phyloP scores from a whole-genome alignment of 2,888 invertebrate genomes.

The Cheilosia soror region DNA sequence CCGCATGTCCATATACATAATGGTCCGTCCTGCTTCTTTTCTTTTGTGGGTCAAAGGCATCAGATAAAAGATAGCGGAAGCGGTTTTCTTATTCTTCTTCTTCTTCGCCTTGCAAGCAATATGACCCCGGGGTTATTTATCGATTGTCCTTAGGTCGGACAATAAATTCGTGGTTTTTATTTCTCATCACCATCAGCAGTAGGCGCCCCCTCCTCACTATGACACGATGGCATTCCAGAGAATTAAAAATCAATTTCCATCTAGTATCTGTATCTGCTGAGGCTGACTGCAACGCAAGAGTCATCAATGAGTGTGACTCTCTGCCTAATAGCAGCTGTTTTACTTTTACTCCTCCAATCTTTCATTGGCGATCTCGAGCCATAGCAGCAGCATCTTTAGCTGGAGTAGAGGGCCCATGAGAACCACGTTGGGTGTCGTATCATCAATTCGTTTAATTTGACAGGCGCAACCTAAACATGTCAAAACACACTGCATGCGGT shows the following conservation, averaged over 20 bases:
- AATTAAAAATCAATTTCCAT: constrained; percentile 72
- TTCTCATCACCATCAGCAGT: constrained; percentile 48
- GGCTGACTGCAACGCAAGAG: background rate
- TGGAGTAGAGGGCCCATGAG: constrained; percentile 79
- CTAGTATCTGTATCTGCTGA: constrained; percentile 9
- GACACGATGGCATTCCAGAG: background rate
- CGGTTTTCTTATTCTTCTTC: constrained; percentile 51
- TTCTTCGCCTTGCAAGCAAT: constrained; percentile 51
- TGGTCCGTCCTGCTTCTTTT: constrained; percentile 38
- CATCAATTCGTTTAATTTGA: constrained; percentile 85
- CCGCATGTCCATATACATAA: constrained; percentile 40
- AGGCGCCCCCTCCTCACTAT: constrained; percentile 60
- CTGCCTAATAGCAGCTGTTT: constrained; percentile 72
- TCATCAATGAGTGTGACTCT: constrained; percentile 69
- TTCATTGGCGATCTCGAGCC: constrained; percentile 72
- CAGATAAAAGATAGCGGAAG: constrained; percentile 74
- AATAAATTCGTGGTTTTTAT: constrained; percentile 74
- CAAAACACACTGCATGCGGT: constrained; percentile 83
- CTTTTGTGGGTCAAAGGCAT: constrained; percentile 70
- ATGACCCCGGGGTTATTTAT: constrained; percentile 72
- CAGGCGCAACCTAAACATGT: constrained; percentile 85
- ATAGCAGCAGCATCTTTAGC: background rate
- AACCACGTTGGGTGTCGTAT: constrained; percentile 84
- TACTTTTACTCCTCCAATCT: constrained; percentile 65
- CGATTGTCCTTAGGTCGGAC: constrained; percentile 67